Percentiles rank a stretch among this genome's conserved stretches.
phyloP scores from a whole-genome alignment of 1,140 invertebrate species.

The Orussus abietinus region DNA sequence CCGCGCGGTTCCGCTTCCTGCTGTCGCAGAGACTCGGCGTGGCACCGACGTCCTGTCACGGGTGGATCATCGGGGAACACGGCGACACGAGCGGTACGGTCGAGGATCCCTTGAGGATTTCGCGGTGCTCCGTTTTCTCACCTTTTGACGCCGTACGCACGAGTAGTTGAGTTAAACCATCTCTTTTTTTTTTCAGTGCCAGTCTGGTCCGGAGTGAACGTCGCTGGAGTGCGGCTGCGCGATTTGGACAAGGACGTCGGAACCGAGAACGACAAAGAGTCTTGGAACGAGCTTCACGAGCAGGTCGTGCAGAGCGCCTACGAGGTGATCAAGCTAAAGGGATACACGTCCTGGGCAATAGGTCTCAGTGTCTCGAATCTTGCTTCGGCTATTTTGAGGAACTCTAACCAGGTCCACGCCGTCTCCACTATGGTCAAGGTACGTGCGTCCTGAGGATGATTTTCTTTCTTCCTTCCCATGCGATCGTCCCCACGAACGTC shows the following conservation, averaged over 20 bases:
- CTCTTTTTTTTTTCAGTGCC: constrained; percentile 71
- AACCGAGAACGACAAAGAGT: constrained; percentile 67
- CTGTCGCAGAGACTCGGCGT: constrained; percentile 77
- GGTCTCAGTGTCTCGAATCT: constrained; percentile 78
- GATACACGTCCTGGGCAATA: constrained; percentile 88
- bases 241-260: constrained; percentile 75
- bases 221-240: constrained; percentile 78
- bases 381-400: constrained; percentile 69
- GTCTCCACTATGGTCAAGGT: constrained; percentile 80
- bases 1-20: constrained; percentile 83
- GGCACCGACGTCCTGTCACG: constrained; percentile 78
- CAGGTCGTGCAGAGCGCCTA: constrained; percentile 83
- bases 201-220: constrained; percentile 89
- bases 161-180: too few relatives aligned
- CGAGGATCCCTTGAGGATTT: neutral
- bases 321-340: constrained; percentile 85
- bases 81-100: constrained; percentile 71
- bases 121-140: too few relatives aligned
- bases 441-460: constrained; percentile 40
- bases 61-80: constrained; percentile 87
- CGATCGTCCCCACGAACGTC: too few relatives aligned
- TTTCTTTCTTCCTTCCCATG: too few relatives aligned
- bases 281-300: constrained; percentile 73
- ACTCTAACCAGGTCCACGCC: constrained; percentile 74
- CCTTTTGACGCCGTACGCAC: too few relatives aligned